Conservation (phyloP, 2,113 vertebrate species). For the Plotosus lineatus region DNA sequence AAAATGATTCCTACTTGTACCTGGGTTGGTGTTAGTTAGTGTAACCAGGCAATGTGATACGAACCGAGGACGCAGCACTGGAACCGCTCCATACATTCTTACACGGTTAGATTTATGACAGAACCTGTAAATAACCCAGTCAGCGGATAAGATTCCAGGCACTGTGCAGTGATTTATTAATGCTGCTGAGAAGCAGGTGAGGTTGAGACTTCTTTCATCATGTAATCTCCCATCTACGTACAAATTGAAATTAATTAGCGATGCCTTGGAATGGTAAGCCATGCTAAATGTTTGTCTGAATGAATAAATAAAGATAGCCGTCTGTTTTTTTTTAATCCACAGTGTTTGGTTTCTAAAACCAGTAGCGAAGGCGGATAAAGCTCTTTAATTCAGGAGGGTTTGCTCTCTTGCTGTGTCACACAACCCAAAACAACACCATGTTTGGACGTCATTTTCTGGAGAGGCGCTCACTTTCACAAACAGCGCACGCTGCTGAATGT, state of each 20-base stretch:
- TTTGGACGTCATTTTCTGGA: conserved; percentile 25
- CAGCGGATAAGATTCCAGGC: background rate
- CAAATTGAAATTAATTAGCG: background rate
- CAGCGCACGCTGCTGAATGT: conserved; percentile 12
- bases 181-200: background rate
- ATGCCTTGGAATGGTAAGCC: no score
- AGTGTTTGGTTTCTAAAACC: background rate
- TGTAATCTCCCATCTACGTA: background rate
- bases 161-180: conserved; percentile 7
- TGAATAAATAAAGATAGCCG: background rate
- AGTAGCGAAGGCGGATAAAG: conserved; percentile 25
- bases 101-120: background rate
- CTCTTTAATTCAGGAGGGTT: no score
- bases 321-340: background rate
- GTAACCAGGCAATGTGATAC: background rate
- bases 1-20: background rate
- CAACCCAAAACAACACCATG: conserved; percentile 34
- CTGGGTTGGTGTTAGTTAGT: background rate
- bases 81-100: background rate
- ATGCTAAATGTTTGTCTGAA: background rate
- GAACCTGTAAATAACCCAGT: background rate
- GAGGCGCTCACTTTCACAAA: conserved; percentile 23
- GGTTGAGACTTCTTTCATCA: background rate
- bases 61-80: no score
- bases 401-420: background rate